A percentile compares a stretch with the other conserved stretches of the same genome.
Conservation (phyloP, 2,797 vertebrate species). For the Eulemur rubriventer region DNA sequence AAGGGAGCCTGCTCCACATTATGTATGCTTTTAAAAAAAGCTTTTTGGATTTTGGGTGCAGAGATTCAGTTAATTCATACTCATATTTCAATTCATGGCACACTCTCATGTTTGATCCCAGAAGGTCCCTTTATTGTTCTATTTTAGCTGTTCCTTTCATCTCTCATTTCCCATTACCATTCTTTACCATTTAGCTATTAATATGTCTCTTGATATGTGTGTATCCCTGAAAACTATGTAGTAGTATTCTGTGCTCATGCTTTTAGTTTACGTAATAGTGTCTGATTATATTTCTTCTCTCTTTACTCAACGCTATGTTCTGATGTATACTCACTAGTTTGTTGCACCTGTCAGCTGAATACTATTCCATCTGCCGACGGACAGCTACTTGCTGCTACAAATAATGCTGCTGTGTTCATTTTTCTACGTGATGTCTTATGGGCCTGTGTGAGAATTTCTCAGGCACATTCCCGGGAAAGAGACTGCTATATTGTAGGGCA, state of each 20-base stretch:
- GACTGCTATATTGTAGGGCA: not conserved
- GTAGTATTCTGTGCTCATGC: not conserved
- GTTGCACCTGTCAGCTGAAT: not conserved
- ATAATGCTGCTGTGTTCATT: not conserved
- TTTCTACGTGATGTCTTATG: not conserved
- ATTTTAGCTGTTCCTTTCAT: not conserved
- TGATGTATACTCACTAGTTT: not conserved
- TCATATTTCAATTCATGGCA: not conserved
- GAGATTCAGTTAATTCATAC: not conserved
- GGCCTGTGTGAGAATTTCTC: not conserved
- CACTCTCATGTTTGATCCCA: not conserved
- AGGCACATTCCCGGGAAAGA: not conserved
- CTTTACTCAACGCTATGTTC: too few relatives aligned
- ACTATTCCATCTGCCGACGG: not conserved
- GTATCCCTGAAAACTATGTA: not conserved
- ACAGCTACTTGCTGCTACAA: not conserved
- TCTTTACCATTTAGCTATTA: not conserved
- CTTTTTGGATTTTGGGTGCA: not conserved
- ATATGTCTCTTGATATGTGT: too few relatives aligned
- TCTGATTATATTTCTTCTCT: not conserved
- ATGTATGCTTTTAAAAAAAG: not conserved
- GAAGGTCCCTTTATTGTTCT: not conserved
- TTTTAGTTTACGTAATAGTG: not conserved
- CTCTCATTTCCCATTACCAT: not conserved
- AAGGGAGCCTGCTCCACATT: not conserved